phyloP scores from a whole-genome alignment of 1,140 invertebrate species.

The Trachymyrmex cornetzi region DNA sequence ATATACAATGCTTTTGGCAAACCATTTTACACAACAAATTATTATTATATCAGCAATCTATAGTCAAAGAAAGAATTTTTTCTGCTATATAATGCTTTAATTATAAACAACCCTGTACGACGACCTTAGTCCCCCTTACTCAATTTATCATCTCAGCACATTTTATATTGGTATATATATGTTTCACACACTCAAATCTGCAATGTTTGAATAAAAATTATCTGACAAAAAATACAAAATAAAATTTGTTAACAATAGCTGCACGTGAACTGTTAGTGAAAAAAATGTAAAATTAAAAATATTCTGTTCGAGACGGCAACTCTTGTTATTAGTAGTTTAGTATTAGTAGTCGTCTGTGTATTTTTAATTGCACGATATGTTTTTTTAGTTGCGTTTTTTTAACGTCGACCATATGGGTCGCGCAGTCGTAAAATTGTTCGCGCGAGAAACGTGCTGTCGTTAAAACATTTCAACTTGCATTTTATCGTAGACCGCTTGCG shows the following conservation, averaged over 20 bases:
- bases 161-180: background rate
- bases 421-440: conserved; percentile 22
- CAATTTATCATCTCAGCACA: background rate
- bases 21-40: too few relatives aligned
- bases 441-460: background rate
- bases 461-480: conserved; percentile 23
- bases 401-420: background rate
- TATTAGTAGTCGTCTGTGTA: conserved; percentile 33
- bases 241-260: background rate
- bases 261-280: conserved; percentile 7
- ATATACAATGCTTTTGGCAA: too few relatives aligned
- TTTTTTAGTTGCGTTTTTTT: conserved; percentile 21
- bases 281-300: background rate
- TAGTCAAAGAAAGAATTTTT: too few relatives aligned
- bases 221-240: background rate
- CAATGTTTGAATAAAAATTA: background rate
- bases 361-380: conserved; percentile 41
- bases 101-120: too few relatives aligned
- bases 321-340: conserved; percentile 8
- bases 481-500: background rate
- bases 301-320: background rate
- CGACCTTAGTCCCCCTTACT: background rate
- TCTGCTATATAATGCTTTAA: too few relatives aligned
- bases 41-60: too few relatives aligned
- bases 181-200: background rate